Percentiles rank a stretch among this genome's conserved stretches.
These are phyloP conservation scores for Bufotes viridis DNA, from an alignment of 2,797 vertebrate species.

Conservation along the genomic window DNA sequence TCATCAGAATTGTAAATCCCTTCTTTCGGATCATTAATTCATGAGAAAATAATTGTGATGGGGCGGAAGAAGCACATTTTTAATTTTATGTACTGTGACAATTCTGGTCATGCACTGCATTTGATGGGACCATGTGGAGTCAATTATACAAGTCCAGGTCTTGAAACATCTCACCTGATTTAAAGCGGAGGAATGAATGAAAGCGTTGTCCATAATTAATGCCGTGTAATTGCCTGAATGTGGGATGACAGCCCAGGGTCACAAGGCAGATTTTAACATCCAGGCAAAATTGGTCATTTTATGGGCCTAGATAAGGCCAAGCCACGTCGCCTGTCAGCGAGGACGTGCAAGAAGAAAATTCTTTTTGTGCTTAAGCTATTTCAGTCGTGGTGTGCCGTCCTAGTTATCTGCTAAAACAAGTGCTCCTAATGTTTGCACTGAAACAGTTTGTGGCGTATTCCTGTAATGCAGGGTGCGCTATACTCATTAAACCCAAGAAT, in stretches of 20 bases:
- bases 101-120: background rate
- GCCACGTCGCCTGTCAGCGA: background rate
- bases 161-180: constrained; percentile 8
- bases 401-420: background rate
- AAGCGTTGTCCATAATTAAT: background rate
- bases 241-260: background rate
- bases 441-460: background rate
- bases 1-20: background rate
- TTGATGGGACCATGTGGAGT: background rate
- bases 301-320: background rate
- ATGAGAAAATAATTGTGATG: constrained; percentile 27
- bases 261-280: background rate
- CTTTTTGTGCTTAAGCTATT: background rate
- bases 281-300: background rate
- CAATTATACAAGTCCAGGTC: background rate
- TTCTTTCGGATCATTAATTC: background rate
- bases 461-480: background rate
- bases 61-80: background rate
- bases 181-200: constrained; percentile 2
- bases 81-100: constrained; percentile 18
- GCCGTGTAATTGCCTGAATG: background rate
- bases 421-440: background rate
- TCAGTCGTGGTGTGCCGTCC: background rate
- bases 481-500: background rate
- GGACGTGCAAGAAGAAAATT: background rate